Base-by-base conservation (phyloP, 2,797 vertebrate genomes). In the Coluber constrictor region DNA sequence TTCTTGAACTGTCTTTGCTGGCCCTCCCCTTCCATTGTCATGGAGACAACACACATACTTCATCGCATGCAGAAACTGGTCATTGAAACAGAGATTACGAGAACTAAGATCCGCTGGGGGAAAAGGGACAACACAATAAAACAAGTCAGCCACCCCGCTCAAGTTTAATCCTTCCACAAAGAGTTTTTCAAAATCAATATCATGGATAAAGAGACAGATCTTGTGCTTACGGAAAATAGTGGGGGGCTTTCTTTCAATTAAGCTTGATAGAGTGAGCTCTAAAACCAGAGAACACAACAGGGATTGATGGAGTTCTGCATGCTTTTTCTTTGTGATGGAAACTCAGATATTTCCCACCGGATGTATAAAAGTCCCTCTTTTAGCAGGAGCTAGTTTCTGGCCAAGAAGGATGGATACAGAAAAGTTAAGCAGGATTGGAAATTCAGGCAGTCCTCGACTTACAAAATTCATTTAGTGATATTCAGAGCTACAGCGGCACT, bases 81-180 rank as follows among this genome's bases (percentile, higher is more conserved):
- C 88, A 37, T 59, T 55, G 9, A 12, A 92, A n/a, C 13, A 11
- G 61, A 61, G 79, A 57, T 93, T 87, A 66, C n/a, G n/a, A 57
- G 32, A 70, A 2, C 9, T 20, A 66, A n/a, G 59, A 66, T 86
- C 60, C 32, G 54, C 60, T 51, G 37, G n/a, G 20, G 4, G 3
- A 51, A 51, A 43, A 79, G 20, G 74, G 37, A 47, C n/a, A 66
- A 57, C 32, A 47, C 11, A 43, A 54, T 15, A 20, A 70, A 86
- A 87, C 59, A 66, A 55, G n/a, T 6, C 43, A 57, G 20, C 51
- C 4, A 5, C n/a, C 37, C 60, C 1, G 32, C 89, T 27, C 43
- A 90, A 47, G 27, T 25, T 90, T 93, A 90, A 93, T 93, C 92
- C 89, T 90, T 93, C 70, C 83, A 87, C 92, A 90, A 93, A 90